Base-by-base conservation (phyloP, 2,888 invertebrate genomes). In the Cheilosia impressa region DNA sequence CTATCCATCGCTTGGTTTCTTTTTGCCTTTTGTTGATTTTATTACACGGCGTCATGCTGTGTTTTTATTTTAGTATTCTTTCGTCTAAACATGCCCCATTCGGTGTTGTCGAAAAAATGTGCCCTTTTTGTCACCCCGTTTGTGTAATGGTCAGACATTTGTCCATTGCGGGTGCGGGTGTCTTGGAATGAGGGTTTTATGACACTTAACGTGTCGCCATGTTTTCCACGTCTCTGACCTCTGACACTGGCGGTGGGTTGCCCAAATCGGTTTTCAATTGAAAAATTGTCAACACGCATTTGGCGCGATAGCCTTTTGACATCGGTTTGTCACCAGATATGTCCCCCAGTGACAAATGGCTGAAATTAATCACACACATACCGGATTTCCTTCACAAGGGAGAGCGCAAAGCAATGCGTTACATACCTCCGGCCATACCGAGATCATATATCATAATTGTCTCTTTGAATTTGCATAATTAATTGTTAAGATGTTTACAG, bases 101-200 rank as follows among this genome's bases (percentile, higher is more conserved):
- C 4, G 31, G 34, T 53, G 62, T 71, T 76, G 52, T 76, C 22
- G 76, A 77, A 71, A 77, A 82, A 60, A 77, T 66, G 24, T 82
- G 71, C 65, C 77, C 82, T 77, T 82, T 82, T 71, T 82, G 81
- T 82, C 82, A 77, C 82, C 82, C 77, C 34, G 76, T 81, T 82
- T 66, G 82, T 58, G 47, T 82, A 77, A 77, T 82, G 77, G 63
- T 45, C 52, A 43, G 47, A 58, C 76, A 82, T 81, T 81, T 76
- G 76, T 76, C 68, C 45, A 58, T 50, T 52, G n/a, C n/a, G n/a
- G 53, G 62, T 68, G 72, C 52, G 72, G 68, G 68, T 72, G 45
- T 31, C 45, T 57, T 50, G 15, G 63, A 57, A 63, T 65, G 57
- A 65, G 41, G 50, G 41, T 69, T 55, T 62, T 38, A 17, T 76